Conservation (phyloP, 1,140 invertebrate genomes). For the Catajapyx aquilonaris region DNA sequence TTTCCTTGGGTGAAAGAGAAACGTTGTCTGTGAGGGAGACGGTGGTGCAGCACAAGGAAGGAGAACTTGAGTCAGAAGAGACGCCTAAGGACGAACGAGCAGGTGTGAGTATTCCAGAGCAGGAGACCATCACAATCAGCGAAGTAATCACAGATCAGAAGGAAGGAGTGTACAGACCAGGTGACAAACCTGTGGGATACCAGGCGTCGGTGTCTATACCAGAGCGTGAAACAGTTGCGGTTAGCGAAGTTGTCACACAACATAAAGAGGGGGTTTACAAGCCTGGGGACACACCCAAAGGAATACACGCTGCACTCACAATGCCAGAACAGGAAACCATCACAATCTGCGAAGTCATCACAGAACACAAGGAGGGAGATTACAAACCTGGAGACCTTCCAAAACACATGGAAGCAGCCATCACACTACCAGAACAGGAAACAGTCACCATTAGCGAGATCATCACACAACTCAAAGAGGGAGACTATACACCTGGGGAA, state of each 20-base stretch:
- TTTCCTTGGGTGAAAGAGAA: too few relatives aligned
- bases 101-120: constrained; percentile 22
- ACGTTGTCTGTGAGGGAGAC: too few relatives aligned
- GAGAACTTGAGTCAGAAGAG: too few relatives aligned
- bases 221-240: neutral
- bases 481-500: neutral
- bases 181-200: constrained; percentile 15
- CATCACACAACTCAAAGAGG: neutral
- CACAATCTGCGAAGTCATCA: neutral
- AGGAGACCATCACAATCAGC: constrained; percentile 27
- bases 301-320: neutral
- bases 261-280: neutral
- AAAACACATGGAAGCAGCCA: constrained; percentile 12
- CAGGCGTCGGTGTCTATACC: constrained; percentile 24
- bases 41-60: too few relatives aligned
- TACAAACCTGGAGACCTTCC: constrained; percentile 3
- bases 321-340: neutral
- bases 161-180: constrained; percentile 19
- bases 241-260: neutral
- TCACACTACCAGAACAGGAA: constrained; percentile 12
- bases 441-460: neutral
- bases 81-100: constrained; percentile 24
- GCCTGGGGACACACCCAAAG: neutral
- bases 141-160: constrained; percentile 26
- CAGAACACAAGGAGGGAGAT: neutral